phyloP scores from a whole-genome alignment of 2,113 vertebrate genomes.

The Mastomys coucha region DNA sequence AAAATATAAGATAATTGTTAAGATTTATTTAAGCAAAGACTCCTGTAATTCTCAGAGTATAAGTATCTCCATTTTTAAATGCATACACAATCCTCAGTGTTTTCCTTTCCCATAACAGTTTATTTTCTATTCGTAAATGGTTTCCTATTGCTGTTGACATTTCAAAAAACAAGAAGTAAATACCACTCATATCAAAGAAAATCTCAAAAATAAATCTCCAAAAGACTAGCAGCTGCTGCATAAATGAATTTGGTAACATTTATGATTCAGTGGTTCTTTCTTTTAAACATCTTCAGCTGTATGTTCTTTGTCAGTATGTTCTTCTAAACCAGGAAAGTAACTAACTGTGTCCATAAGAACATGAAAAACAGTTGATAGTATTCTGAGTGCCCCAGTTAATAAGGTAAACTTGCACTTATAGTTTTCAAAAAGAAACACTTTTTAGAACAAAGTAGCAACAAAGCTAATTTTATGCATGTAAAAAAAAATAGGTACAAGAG shows the following conservation, averaged over 20 bases:
- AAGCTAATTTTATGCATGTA: not conserved
- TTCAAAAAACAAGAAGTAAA: not conserved
- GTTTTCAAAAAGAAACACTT: not conserved
- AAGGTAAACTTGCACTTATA: not conserved
- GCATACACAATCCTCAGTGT: not conserved
- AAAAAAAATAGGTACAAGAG: not conserved
- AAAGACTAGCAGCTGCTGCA: not conserved
- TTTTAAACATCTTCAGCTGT: not conserved
- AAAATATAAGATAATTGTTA: not conserved
- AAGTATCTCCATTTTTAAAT: not conserved
- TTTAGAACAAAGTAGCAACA: not conserved
- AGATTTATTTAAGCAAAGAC: not conserved
- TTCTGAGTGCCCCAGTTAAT: not conserved
- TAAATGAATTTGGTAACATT: not conserved
- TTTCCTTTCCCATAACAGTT: not conserved
- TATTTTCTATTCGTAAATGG: not conserved
- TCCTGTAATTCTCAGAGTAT: not conserved
- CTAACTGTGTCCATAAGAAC: not conserved
- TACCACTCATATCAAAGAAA: not conserved
- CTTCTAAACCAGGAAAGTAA: not conserved
- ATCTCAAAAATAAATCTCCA: not conserved
- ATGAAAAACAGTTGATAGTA: not conserved
- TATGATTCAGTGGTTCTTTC: not conserved
- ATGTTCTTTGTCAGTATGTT: not conserved
- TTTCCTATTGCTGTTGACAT: not conserved